A percentile compares a stretch with the other conserved stretches of the same genome.
Conservation (phyloP, 1,140 invertebrate species). For the Aporrectodea caliginosa region DNA sequence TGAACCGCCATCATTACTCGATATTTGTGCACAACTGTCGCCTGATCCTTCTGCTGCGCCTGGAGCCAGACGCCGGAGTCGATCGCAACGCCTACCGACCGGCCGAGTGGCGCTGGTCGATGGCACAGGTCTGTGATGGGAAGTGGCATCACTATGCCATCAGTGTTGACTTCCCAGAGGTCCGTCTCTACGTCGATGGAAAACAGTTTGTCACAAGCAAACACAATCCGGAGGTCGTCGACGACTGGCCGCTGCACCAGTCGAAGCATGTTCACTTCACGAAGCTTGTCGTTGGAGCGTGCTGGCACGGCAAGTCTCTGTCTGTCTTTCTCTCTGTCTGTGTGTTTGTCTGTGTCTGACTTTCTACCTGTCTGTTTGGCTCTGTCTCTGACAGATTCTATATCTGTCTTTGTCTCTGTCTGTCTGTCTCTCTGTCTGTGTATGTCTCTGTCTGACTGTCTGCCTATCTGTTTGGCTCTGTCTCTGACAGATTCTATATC, state of each 20-base stretch:
- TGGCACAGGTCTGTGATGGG: constrained; percentile 79
- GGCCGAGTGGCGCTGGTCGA: constrained; percentile 82
- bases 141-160: constrained; percentile 98
- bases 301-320: constrained; percentile 88
- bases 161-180: constrained; percentile 64
- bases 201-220: constrained; percentile 72
- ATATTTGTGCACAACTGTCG: constrained; percentile 94
- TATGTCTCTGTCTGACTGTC: too few relatives aligned
- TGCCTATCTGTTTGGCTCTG: too few relatives aligned
- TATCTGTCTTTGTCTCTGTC: too few relatives aligned
- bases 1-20: constrained; percentile 97
- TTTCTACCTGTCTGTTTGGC: too few relatives aligned
- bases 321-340: too few relatives aligned
- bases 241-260: constrained; percentile 97
- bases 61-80: constrained; percentile 83
- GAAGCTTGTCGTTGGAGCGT: constrained; percentile 88
- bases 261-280: constrained; percentile 70
- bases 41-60: constrained; percentile 82
- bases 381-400: too few relatives aligned
- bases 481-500: too few relatives aligned
- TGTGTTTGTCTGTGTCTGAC: too few relatives aligned
- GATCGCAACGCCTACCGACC: constrained; percentile 93
- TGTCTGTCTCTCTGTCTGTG: too few relatives aligned
- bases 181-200: constrained; percentile 85
- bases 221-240: constrained; percentile 92